Percentiles rank a stretch among this genome's conserved stretches.
phyloP scores from a whole-genome alignment of 2,888 invertebrate species.

The Ypsolopha scabrella region DNA sequence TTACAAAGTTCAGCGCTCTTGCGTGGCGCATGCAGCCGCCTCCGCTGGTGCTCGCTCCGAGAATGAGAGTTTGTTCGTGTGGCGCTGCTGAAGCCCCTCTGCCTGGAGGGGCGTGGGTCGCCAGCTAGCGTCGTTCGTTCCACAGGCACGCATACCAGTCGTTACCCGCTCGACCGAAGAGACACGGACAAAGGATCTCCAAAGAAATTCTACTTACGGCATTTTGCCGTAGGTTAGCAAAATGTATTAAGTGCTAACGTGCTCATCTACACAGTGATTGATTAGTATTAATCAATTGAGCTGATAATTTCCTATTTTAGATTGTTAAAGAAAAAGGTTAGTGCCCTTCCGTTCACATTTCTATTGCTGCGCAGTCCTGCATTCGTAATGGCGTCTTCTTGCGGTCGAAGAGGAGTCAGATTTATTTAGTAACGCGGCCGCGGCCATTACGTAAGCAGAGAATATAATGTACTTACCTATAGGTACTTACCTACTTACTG shows the following conservation, averaged over 20 bases:
- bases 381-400: background rate
- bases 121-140: background rate
- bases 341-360: slow-evolving; percentile 4
- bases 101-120: background rate
- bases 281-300: slow-evolving; percentile 12
- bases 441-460: too few relatives aligned
- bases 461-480: background rate
- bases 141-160: background rate
- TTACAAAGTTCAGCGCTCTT: background rate
- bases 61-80: background rate
- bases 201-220: slow-evolving; percentile 17
- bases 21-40: background rate
- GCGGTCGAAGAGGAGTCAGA: background rate
- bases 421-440: background rate
- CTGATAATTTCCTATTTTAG: slow-evolving; percentile 4
- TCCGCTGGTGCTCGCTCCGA: background rate
- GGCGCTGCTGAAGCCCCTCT: background rate
- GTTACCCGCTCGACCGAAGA: slow-evolving; percentile 30
- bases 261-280: slow-evolving; percentile 20
- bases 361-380: too few relatives aligned
- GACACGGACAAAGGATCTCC: slow-evolving; percentile 28
- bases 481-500: background rate
- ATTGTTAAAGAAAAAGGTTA: slow-evolving; percentile 6
- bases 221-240: slow-evolving; percentile 20
- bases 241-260: slow-evolving; percentile 19